These are phyloP conservation scores for Eidolon dupreanum DNA, from an alignment of 2,797 vertebrate genomes.

Conservation along the genomic window DNA sequence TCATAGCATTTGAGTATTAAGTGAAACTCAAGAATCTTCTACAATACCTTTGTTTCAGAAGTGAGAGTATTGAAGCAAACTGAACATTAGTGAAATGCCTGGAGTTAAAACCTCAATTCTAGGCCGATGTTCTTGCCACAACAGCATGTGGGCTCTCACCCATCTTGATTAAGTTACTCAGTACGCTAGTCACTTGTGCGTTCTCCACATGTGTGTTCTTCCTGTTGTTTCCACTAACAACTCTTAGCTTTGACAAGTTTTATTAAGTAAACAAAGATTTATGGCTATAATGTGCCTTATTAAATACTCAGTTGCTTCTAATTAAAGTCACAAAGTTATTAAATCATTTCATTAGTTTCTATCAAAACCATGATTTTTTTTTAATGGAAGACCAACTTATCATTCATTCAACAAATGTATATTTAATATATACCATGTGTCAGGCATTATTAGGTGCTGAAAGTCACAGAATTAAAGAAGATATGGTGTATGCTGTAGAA, in stretches of 20 bases:
- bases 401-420: neutral
- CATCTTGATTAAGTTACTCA: neutral
- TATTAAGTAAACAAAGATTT: constrained; percentile 39
- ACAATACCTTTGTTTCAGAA: constrained; percentile 10
- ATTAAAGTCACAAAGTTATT: neutral
- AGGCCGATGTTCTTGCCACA: neutral
- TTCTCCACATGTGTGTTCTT: neutral
- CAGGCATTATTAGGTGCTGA: neutral
- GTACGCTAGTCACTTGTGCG: neutral
- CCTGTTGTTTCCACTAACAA: neutral
- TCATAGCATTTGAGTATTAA: neutral
- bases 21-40: neutral
- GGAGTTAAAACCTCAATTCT: neutral
- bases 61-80: neutral
- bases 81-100: neutral
- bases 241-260: neutral
- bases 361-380: neutral
- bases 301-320: neutral
- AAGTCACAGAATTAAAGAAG: neutral
- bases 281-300: neutral
- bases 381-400: neutral
- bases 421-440: neutral
- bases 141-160: neutral
- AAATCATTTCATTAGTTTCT: constrained; percentile 9
- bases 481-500: neutral